Conservation (phyloP, 2,797 vertebrate genomes). For the Channa striata region DNA sequence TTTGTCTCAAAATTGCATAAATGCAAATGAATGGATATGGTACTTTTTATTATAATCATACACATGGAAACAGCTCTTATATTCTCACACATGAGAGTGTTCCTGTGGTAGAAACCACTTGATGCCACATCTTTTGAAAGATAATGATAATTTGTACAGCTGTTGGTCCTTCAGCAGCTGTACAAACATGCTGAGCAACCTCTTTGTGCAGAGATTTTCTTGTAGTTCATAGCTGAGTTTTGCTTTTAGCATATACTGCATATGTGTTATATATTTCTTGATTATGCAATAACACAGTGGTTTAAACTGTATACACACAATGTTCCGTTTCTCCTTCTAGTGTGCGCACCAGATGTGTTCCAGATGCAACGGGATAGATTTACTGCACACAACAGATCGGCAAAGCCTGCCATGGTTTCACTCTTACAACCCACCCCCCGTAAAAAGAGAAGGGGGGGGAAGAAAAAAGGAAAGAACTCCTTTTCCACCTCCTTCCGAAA, state of each 20-base stretch:
- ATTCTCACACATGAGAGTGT: constrained; percentile 21
- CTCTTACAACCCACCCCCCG: constrained; percentile 6
- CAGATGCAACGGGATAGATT: constrained; percentile 47
- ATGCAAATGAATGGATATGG: constrained; percentile 61
- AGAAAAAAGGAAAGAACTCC: not conserved
- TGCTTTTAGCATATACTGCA: not conserved
- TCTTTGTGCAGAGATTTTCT: constrained; percentile 2
- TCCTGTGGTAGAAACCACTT: constrained; percentile 1
- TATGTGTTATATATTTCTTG: constrained; percentile 11
- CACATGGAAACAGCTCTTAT: constrained; percentile 35
- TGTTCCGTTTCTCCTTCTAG: constrained; percentile 37
- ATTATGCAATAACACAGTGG: constrained; percentile 29
- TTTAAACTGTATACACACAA: constrained; percentile 32
- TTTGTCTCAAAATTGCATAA: constrained; percentile 61
- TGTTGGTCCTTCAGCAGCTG: constrained; percentile 29
- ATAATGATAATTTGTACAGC: constrained; percentile 5
- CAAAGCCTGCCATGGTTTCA: constrained; percentile 31
- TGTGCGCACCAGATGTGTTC: constrained; percentile 72
- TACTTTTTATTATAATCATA: constrained; percentile 44
- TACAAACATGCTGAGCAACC: constrained; percentile 8
- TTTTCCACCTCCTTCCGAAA: constrained; percentile 49
- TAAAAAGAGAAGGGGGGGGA: constrained; percentile 15
- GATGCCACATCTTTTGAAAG: constrained; percentile 2
- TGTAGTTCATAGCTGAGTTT: not conserved
- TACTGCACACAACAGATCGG: constrained; percentile 47